Evolutionary conservation across 2,797 vertebrate species (phyloP), one percentile per base, ranked within the genome.

Genomic region (Rhabdophis nuchalis): DNA sequence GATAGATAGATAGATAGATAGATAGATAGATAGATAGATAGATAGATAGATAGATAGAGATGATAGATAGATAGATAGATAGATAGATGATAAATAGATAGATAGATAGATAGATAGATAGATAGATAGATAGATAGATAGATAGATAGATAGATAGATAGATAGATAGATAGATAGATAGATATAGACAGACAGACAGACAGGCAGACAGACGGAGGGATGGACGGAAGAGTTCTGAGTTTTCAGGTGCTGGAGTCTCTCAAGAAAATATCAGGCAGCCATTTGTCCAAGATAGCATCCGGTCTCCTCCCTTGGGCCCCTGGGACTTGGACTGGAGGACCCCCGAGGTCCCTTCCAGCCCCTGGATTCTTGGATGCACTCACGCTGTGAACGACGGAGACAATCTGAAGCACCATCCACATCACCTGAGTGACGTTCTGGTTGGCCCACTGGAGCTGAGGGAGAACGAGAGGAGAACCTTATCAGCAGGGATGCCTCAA

Each of bases 381-480:
- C 36, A 93, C 92, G 13, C 41, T 25, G 5, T 93, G 92, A 61
- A 93, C n/a, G 2, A 90, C 6, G 0, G 68, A 93, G 1, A 87
- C 2, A 2, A 90, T 56, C 13, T 93, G 92, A 16, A 93, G 89
- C 60, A 93, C 58, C 50, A 53, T 6, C 56, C 54, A 25, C 12
- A 88, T 88, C 46, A 54, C 13, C 0, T 57, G 92, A 3, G 89
- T 93, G n/a, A 53, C 9, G 0, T 93, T 90, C 2, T 11, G 27
- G 7, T 41, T 61, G 41, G 53, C 68, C 16, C 50, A 13, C 46
- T 88, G 89, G 25, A 54, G 90, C 92, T 93, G 27, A 56, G 90
- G 54, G 0, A 16, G 32, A 27, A 41, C 16, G 27, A n/a, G 6
- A 6, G 4, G 12, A 10, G 20, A 10, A 1, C 2, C 32, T 25